These are phyloP conservation scores for Drosophila planitibia DNA, from an alignment of 2,888 invertebrate genomes.

Conservation along the genomic window DNA sequence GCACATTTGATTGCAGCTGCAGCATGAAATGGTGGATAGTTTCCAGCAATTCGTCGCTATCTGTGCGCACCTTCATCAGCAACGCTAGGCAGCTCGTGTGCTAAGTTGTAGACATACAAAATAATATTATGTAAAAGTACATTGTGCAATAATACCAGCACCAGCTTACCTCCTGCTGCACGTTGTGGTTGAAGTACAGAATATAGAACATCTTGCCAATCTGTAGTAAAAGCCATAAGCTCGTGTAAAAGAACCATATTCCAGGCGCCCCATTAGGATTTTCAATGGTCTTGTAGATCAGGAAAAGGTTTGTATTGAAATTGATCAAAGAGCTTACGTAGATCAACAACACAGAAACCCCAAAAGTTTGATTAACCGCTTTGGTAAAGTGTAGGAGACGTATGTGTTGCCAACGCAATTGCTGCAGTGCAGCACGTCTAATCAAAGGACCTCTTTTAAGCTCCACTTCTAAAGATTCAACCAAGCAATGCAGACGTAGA, in stretches of 20 bases:
- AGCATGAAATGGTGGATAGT: conserved; percentile 52
- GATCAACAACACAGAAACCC: conserved; percentile 49
- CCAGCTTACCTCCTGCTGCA: conserved; percentile 43
- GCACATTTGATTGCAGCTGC: conserved; percentile 48
- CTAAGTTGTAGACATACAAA: conserved; percentile 13
- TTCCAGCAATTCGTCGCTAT: conserved; percentile 36
- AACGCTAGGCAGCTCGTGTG: conserved; percentile 44
- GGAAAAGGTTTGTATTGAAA: conserved; percentile 59
- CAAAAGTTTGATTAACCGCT: conserved; percentile 43
- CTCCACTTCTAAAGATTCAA: conserved; percentile 27
- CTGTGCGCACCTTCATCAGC: conserved; percentile 12
- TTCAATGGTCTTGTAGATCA: conserved; percentile 53
- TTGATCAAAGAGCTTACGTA: conserved; percentile 56
- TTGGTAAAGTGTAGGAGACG: conserved; percentile 46
- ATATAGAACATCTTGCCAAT: conserved; percentile 47
- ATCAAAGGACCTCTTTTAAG: conserved; percentile 10
- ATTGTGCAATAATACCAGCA: neutral
- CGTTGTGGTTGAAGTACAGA: conserved; percentile 50
- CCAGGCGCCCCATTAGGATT: conserved; percentile 1
- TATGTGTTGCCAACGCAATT: conserved; percentile 45
- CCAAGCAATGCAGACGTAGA: conserved; percentile 39
- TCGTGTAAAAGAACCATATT: conserved; percentile 45
- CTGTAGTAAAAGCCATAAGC: conserved; percentile 53
- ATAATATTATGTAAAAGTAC: neutral
- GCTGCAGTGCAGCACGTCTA: conserved; percentile 29